Conservation (phyloP, 2,888 invertebrate genomes). For the Luperina nickerlii region DNA sequence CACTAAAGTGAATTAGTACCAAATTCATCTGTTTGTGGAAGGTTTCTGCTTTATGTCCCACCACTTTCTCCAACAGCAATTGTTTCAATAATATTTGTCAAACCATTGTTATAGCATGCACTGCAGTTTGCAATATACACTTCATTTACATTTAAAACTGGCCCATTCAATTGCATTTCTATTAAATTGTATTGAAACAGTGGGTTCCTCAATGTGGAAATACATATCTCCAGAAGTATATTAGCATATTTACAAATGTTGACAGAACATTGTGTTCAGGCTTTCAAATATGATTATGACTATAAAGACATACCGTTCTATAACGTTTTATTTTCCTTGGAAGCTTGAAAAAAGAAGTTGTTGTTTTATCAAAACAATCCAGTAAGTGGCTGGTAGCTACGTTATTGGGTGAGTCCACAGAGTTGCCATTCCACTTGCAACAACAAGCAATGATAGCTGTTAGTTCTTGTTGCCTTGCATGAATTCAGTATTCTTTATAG, state of each 20-base stretch:
- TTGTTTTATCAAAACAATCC: neutral
- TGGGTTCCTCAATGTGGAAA: neutral
- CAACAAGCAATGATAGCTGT: neutral
- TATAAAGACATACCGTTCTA: conserved; percentile 77
- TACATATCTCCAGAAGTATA: neutral
- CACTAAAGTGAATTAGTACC: neutral
- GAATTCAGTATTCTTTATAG: neutral
- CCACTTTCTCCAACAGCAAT: neutral
- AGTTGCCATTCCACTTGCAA: neutral
- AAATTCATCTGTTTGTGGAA: neutral
- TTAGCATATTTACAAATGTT: neutral
- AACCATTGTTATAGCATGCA: neutral
- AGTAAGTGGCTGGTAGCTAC: neutral
- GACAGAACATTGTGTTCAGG: neutral
- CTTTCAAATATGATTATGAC: neutral
- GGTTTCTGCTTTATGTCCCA: neutral
- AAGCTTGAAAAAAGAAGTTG: conserved; percentile 76
- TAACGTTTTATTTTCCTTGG: conserved; percentile 81
- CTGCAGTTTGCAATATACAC: neutral
- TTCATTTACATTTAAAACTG: neutral
- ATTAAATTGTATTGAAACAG: neutral
- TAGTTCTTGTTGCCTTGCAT: neutral
- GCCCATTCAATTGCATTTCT: neutral
- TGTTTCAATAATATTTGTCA: neutral
- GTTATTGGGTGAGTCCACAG: neutral